Percentiles rank a stretch among this genome's conserved stretches.
These are phyloP conservation scores for Lutraria lutraria DNA, from an alignment of 2,888 invertebrate species.

Conservation along the genomic window DNA sequence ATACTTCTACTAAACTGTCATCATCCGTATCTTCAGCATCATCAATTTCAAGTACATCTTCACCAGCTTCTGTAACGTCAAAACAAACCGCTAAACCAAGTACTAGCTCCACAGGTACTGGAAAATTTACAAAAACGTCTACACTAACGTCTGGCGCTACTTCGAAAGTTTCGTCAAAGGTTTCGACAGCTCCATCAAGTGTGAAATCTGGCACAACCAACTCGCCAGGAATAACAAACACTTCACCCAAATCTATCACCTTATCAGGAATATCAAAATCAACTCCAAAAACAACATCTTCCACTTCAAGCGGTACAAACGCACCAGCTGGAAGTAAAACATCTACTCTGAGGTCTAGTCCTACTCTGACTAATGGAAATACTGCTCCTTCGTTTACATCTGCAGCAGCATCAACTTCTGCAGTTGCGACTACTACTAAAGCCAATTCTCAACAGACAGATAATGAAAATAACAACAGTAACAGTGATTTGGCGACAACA, in stretches of 20 bases:
- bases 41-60: not conserved
- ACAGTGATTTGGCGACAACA: not conserved
- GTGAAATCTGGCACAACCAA: too few relatives aligned
- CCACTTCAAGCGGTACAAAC: not conserved
- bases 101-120: not conserved
- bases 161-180: too few relatives aligned
- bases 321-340: not conserved
- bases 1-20: not conserved
- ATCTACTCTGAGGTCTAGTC: not conserved
- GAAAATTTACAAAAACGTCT: not conserved
- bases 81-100: not conserved
- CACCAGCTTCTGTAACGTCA: not conserved
- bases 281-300: too few relatives aligned
- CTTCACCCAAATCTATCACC: not conserved
- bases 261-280: too few relatives aligned
- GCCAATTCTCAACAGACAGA: not conserved
- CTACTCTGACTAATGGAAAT: not conserved
- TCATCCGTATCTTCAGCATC: conserved; percentile 4
- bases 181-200: too few relatives aligned
- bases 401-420: not conserved
- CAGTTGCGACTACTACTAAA: not conserved
- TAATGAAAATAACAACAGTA: conserved; percentile 22
- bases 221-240: not conserved
- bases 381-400: not conserved
- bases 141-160: too few relatives aligned